Evolutionary conservation across 2,113 vertebrate species (phyloP), one percentile per base, ranked within the genome.

Genomic region (Prolemur simus): DNA sequence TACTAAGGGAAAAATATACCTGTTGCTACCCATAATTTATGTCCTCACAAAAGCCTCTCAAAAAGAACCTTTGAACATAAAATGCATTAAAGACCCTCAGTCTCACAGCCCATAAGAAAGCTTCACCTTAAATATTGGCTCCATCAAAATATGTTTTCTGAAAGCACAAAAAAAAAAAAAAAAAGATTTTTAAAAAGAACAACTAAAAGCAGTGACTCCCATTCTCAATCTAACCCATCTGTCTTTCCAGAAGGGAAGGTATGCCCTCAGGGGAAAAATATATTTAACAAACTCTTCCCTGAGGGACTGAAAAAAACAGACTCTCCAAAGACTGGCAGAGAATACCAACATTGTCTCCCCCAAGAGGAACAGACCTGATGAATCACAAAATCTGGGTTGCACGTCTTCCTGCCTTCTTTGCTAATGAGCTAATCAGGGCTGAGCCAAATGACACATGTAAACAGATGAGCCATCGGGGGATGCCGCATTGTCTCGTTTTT

Each of bases 351-450:
- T 97, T 98, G 98, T 98, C 98, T 98, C 97, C 97, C 88, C 69
- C 97, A 98, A 97, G 97, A 96, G 98, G 97, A 98, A 97, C 97
- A 98, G 98, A 98, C 98, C 98, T 95, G 98, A 98, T 98, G 98
- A 99, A 98, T 98, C 98, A 98, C 97, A 98, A 98, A 98, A 98
- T 97, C 98, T 94, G 97, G 97, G 98, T 97, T 98, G 97, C 96
- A 34, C 60, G 93, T 98, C 98, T 98, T 98, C 98, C 98, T 98
- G 98, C 98, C 98, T 97, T 95, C 97, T 94, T 89, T 56, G 89
- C 97, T 98, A 98, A 98, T 96, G 97, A 97, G 97, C 98, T 99
- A 98, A 98, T 98, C 97, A 97, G 96, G 98, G 92, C 73, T 4
- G 34, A 93, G 93, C 49, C 7, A 92, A 98, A 94, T 93, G 98